These are phyloP conservation scores for Epinephelus moara DNA, from an alignment of 2,113 vertebrate species.

Conservation along the genomic window DNA sequence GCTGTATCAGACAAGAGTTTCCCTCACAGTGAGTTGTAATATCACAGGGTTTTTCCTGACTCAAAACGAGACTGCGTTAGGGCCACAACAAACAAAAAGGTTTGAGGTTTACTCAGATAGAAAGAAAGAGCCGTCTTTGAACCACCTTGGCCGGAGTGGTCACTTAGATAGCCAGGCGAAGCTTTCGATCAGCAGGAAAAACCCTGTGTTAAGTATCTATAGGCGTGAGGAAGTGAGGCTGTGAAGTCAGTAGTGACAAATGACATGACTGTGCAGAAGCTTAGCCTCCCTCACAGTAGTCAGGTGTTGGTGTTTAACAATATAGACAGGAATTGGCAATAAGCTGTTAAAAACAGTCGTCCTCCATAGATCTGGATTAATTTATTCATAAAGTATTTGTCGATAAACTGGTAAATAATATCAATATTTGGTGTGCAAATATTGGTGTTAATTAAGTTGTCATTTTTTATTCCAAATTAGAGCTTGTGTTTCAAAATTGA, in stretches of 20 bases:
- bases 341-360: neutral
- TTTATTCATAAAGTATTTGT: neutral
- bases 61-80: neutral
- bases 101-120: neutral
- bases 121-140: neutral
- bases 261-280: constrained; percentile 24
- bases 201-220: neutral
- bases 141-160: neutral
- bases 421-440: neutral
- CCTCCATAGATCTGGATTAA: neutral
- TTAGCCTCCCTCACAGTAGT: neutral
- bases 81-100: neutral
- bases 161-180: neutral
- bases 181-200: neutral
- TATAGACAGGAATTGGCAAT: neutral
- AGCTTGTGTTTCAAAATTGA: neutral
- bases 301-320: neutral
- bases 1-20: constrained; percentile 5
- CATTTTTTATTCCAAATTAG: neutral
- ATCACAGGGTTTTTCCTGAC: constrained; percentile 4
- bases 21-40: neutral
- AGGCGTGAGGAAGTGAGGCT: constrained; percentile 24
- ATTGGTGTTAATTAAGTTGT: neutral
- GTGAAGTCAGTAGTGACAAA: neutral
- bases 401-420: neutral